phyloP scores from a whole-genome alignment of 2,888 invertebrate genomes.

The Harpalus rubripes region DNA sequence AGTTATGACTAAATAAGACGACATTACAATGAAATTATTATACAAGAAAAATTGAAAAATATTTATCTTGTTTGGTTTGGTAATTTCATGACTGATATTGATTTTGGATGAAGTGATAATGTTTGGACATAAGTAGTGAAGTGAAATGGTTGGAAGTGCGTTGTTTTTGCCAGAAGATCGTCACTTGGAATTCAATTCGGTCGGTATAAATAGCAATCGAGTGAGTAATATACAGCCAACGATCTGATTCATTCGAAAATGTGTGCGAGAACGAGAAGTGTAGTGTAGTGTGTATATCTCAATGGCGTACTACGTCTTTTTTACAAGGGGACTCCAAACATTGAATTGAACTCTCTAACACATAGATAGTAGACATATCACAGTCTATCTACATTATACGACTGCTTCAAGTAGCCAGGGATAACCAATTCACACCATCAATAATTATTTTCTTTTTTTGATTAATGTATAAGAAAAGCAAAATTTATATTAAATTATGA shows the following conservation, averaged over 20 bases:
- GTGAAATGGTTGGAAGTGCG: constrained; percentile 28
- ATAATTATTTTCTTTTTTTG: too few species aligned
- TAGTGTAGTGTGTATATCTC: constrained; percentile 14
- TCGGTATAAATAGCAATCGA: constrained; percentile 59
- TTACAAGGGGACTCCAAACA: background rate
- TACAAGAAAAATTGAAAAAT: background rate
- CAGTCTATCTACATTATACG: too few species aligned
- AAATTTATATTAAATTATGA: too few species aligned
- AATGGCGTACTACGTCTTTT: background rate
- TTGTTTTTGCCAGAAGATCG: constrained; percentile 61
- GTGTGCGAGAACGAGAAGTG: constrained; percentile 22
- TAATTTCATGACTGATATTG: background rate
- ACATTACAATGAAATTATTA: too few species aligned
- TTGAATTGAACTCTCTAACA: background rate
- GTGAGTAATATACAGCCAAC: constrained; percentile 59
- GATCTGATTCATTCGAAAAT: constrained; percentile 60
- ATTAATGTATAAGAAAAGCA: too few species aligned
- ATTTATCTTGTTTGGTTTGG: background rate
- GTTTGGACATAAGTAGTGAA: constrained; percentile 5
- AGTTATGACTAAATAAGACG: too few species aligned
- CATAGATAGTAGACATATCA: too few species aligned
- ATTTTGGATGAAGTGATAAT: background rate
- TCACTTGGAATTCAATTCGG: constrained; percentile 63
- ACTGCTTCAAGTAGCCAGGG: too few species aligned
- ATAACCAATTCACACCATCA: too few species aligned